Evolutionary conservation across 2,113 vertebrate species (phyloP).

Genomic region (Cephalopholis sonnerati): DNA sequence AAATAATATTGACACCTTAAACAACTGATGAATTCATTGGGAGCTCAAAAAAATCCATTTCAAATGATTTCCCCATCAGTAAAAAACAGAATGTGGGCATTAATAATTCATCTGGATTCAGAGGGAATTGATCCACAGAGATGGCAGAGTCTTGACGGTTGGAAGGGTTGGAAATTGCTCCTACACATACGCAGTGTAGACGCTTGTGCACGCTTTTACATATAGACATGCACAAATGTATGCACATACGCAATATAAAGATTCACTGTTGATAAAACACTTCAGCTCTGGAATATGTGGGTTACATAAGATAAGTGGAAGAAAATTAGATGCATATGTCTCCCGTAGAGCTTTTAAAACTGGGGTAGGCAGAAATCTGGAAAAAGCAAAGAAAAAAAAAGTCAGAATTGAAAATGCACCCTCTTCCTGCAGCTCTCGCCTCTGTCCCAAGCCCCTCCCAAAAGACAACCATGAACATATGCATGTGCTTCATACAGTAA

Average conservation of each 20-base stretch:
- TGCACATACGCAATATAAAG: background rate
- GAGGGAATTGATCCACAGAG: conserved; percentile 77
- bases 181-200: background rate
- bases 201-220: conserved; percentile 8
- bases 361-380: no score
- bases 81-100: conserved; percentile 81
- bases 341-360: conserved; percentile 6
- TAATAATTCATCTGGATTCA: conserved; percentile 83
- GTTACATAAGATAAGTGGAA: background rate
- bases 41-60: conserved; percentile 75
- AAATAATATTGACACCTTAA: conserved; percentile 80
- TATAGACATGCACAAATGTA: conserved; percentile 10
- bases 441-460: no score
- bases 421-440: no score
- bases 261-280: background rate
- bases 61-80: conserved; percentile 83
- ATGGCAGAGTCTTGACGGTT: conserved; percentile 49
- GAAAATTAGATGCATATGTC: background rate
- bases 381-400: no score
- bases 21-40: conserved; percentile 80
- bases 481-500: no score
- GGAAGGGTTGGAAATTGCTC: conserved; percentile 47
- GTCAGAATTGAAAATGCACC: no score
- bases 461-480: no score
- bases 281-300: background rate